Evolutionary conservation across 2,888 invertebrate genomes (phyloP).

Genomic region (Acleris laterana): DNA sequence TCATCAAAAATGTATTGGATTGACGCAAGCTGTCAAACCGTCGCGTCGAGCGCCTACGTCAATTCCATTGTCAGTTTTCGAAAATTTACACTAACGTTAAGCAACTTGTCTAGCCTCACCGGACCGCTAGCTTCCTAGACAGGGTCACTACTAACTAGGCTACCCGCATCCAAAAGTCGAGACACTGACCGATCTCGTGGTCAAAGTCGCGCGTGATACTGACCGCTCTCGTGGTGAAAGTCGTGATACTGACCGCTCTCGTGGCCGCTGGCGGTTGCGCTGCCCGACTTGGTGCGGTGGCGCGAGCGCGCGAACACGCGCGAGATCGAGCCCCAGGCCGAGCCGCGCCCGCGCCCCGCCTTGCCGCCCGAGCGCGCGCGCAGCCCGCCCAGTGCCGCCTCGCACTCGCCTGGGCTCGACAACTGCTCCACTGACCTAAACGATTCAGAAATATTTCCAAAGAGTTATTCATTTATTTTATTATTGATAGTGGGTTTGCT

Average conservation of each 20-base stretch:
- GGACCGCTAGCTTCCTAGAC: too few species aligned
- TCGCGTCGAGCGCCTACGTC: too few species aligned
- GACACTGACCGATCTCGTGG: slow-evolving; percentile 86
- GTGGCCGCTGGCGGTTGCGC: slow-evolving; percentile 86
- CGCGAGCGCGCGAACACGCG: slow-evolving; percentile 94
- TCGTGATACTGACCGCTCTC: slow-evolving; percentile 82
- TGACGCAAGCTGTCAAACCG: too few species aligned
- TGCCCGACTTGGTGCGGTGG: slow-evolving; percentile 91
- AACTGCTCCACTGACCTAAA: slow-evolving; percentile 92
- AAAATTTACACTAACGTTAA: too few species aligned
- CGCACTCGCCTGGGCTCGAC: slow-evolving; percentile 90
- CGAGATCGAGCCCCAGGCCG: slow-evolving; percentile 96
- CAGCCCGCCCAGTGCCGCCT: slow-evolving; percentile 83
- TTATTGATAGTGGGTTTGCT: too few species aligned
- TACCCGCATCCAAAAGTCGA: too few species aligned
- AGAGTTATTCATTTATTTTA: background rate
- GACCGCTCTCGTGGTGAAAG: slow-evolving; percentile 87
- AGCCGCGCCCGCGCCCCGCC: slow-evolving; percentile 86
- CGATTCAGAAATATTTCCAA: slow-evolving; percentile 10
- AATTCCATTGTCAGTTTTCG: too few species aligned
- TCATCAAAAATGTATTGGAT: too few species aligned
- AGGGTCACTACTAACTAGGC: too few species aligned
- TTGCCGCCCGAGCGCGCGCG: slow-evolving; percentile 71
- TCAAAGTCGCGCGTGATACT: slow-evolving; percentile 48
- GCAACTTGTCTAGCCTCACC: too few species aligned